Conservation (phyloP, 2,113 vertebrate species). For the Archilochus colubris region DNA sequence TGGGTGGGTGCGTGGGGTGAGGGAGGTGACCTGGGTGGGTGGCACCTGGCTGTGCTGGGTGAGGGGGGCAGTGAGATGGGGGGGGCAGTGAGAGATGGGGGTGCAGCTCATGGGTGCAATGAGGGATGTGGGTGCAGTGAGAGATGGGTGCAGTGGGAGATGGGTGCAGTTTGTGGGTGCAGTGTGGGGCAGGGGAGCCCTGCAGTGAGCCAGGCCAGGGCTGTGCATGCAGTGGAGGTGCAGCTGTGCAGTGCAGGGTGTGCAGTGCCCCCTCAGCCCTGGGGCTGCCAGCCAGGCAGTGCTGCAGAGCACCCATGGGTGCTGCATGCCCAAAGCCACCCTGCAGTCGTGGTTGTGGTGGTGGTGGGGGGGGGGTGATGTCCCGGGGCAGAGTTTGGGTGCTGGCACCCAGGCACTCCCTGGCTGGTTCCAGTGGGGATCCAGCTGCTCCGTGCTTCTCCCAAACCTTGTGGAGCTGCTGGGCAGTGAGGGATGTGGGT, state of each 20-base stretch:
- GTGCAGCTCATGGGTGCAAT: fast-evolving
- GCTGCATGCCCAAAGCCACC: neutral
- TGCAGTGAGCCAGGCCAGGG: neutral
- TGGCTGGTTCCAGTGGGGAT: neutral
- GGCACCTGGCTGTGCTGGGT: fast-evolving
- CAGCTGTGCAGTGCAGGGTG: no score
- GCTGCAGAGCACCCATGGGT: no score
- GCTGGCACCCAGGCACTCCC: fast-evolving
- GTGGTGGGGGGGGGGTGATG: no score
- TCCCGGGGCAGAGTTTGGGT: fast-evolving
- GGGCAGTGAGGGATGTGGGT: no score
- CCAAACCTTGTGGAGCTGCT: neutral
- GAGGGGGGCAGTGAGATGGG: neutral
- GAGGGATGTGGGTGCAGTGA: fast-evolving
- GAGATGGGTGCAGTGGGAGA: no score
- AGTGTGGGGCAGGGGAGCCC: fast-evolving
- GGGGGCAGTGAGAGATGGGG: no score
- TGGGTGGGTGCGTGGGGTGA: fast-evolving
- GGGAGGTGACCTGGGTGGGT: fast-evolving
- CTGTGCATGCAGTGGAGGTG: neutral
- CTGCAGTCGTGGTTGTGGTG: no score
- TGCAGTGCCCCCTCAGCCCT: no score
- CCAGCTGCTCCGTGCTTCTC: neutral
- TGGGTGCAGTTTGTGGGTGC: neutral
- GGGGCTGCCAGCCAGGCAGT: no score